Base-by-base conservation (phyloP, 2,888 invertebrate species). In the Julus scanicus region DNA sequence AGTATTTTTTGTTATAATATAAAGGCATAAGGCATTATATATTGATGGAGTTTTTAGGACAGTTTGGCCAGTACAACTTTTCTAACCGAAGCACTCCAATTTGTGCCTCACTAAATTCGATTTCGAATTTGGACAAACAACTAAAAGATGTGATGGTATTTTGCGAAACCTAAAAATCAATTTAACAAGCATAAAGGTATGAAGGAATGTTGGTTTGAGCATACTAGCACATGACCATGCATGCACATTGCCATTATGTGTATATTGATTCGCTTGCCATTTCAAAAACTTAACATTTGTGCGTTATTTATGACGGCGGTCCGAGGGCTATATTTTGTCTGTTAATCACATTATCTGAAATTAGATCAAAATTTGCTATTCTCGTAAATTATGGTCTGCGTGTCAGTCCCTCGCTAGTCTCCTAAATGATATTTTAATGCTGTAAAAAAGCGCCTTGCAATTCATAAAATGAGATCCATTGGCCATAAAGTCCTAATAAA, bases 281-380 rank as follows among this genome's bases (percentile, higher is more conserved):
- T 71, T 29, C 20, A 71, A 71, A 63, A 71, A 71, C 9, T 71
- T 20, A 71, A 11, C 29, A 11, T 71, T 71, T 29, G 71, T 71
- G 29, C 20, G 20, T 71, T 71, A 71, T 71, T 71, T 71, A 71
- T 29, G 71, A 29, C 63, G 63, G n/a, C n/a, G 17, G 63, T 8
- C 63, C n/a, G n/a, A 63, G 63, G 8, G 13, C 71, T 11, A 20
- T 71, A 71, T 29, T 71, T 71, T 11, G 9, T 20, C 71, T 11
- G 71, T 29, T 71, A 71, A 71, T 71, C 71, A 71, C 29, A 71
- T 71, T 71, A 71, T 20, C 20, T 71, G 71, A 71, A 71, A 71
- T 71, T 71, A 29, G 71, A 71, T 71, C 71, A 71, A 71, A 71
- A 71, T n/a, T 8, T 20, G 71, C 71, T 9, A n/a, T 71, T 71